Evolutionary conservation across 1,140 invertebrate species (phyloP).

Genomic region (Tribolium madens): DNA sequence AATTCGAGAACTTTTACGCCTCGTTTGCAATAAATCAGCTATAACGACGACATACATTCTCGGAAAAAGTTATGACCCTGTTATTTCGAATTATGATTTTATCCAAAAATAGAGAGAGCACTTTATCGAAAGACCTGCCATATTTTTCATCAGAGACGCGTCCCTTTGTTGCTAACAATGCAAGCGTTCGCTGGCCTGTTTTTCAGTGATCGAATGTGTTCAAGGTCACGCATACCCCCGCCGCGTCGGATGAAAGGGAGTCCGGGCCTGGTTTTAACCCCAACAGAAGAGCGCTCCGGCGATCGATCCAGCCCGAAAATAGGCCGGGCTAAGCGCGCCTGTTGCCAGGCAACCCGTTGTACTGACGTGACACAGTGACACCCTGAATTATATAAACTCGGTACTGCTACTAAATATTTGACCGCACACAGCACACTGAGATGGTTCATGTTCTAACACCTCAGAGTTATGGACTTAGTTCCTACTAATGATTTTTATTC

Average conservation of each 20-base stretch:
- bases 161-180: background rate
- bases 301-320: slow-evolving; percentile 65
- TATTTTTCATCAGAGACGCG: background rate
- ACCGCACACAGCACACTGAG: slow-evolving; percentile 6
- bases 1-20: background rate
- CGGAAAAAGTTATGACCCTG: background rate
- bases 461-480: too few species aligned
- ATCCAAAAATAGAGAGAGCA: background rate
- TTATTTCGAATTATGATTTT: background rate
- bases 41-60: background rate
- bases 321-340: slow-evolving; percentile 63
- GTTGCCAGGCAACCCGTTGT: slow-evolving; percentile 62
- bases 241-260: slow-evolving; percentile 32
- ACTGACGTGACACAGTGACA: slow-evolving; percentile 64
- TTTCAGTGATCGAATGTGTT: background rate
- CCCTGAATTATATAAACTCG: slow-evolving; percentile 62
- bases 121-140: background rate
- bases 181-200: background rate
- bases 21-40: background rate
- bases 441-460: background rate
- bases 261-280: slow-evolving; percentile 56
- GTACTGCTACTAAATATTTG: slow-evolving; percentile 38
- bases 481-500: too few species aligned
- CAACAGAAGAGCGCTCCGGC: slow-evolving; percentile 53
- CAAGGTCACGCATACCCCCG: slow-evolving; percentile 28